These are phyloP conservation scores for Ptychobarbus kaznakovi DNA, from an alignment of 2,797 vertebrate genomes.

Conservation along the genomic window DNA sequence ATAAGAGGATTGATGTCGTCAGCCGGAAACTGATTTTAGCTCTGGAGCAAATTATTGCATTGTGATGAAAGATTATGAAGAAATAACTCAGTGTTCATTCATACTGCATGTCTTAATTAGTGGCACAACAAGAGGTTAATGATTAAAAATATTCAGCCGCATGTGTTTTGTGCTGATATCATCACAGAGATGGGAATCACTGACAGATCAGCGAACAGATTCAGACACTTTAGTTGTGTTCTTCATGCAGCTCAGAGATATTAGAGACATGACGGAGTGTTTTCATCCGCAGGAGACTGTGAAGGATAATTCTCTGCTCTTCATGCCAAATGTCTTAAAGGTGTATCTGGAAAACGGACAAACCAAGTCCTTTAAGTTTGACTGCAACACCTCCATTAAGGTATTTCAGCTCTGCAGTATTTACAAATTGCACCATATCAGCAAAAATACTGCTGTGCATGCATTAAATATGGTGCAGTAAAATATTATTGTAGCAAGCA, in stretches of 20 bases:
- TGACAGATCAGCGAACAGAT: background rate
- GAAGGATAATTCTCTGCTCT: constrained; percentile 93
- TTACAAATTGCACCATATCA: background rate
- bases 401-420: constrained; percentile 72
- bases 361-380: constrained; percentile 98
- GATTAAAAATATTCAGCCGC: background rate
- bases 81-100: background rate
- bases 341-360: constrained; percentile 99
- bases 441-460: background rate
- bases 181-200: background rate
- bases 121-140: background rate
- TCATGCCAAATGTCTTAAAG: constrained; percentile 99
- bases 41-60: background rate
- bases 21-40: background rate
- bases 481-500: background rate
- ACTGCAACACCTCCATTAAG: constrained; percentile 98
- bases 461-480: background rate
- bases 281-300: constrained; percentile 77
- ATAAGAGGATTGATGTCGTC: constrained; percentile 16
- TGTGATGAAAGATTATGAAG: background rate
- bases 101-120: background rate
- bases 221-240: background rate
- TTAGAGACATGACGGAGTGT: background rate
- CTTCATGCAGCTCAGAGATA: background rate
- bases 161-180: background rate